These are phyloP conservation scores for Campoplex capitator DNA, from an alignment of 2,888 invertebrate species.

Conservation along the genomic window DNA sequence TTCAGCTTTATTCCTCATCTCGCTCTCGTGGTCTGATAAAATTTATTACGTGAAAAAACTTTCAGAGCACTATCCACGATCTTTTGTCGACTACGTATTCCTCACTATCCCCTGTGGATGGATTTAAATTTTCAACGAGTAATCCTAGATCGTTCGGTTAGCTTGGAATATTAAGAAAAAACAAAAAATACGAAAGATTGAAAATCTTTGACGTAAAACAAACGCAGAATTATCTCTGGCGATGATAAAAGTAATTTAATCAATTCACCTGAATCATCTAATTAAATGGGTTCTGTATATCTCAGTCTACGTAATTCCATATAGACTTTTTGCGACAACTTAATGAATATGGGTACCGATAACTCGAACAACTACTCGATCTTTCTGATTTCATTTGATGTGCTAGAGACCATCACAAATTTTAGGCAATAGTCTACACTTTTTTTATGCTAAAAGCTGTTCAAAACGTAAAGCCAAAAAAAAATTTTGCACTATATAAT, in stretches of 20 bases:
- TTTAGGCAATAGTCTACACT: no score
- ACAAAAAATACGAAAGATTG: not conserved
- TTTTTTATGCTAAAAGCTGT: no score
- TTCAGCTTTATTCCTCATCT: slow-evolving; percentile 57
- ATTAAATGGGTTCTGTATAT: no score
- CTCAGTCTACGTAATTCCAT: no score
- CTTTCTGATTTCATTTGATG: no score
- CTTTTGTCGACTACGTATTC: slow-evolving; percentile 1
- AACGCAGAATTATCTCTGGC: not conserved
- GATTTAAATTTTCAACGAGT: slow-evolving; percentile 15
- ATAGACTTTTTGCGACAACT: not conserved
- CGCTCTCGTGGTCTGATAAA: slow-evolving; percentile 38
- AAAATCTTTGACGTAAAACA: not conserved
- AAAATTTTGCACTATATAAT: no score
- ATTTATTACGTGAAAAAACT: slow-evolving; percentile 54
- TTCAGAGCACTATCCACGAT: not conserved
- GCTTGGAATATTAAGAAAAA: slow-evolving; percentile 1
- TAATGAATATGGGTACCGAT: no score
- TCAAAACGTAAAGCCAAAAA: no score
- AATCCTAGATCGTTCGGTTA: slow-evolving; percentile 1
- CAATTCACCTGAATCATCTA: no score
- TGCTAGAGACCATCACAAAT: no score
- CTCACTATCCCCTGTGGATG: not conserved
- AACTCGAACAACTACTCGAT: no score
- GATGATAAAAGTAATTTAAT: no score